Percentiles rank a stretch among this genome's conserved stretches.
Conservation (phyloP, 35 echinoderm and acorn worm genomes). For the Diadema setosum region DNA sequence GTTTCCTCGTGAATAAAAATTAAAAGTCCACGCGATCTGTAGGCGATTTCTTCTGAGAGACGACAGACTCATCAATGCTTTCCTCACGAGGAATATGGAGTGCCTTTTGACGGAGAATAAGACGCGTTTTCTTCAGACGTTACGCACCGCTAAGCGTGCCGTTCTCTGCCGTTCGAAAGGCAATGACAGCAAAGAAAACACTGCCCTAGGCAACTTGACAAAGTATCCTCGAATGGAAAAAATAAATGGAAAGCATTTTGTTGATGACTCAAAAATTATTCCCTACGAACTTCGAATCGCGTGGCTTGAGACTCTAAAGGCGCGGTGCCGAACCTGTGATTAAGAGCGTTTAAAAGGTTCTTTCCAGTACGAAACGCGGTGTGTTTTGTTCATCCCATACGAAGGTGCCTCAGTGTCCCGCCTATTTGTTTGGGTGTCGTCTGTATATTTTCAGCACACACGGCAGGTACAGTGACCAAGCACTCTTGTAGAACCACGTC, state of each 20-base stretch:
- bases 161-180: not conserved
- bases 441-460: slow-evolving; percentile 9
- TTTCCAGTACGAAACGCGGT: not conserved
- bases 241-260: not conserved
- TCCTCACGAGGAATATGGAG: not conserved
- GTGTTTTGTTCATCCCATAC: not conserved
- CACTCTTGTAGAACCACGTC: not conserved
- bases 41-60: not conserved
- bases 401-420: not conserved
- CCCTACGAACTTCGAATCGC: not conserved
- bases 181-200: no score
- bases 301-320: not conserved
- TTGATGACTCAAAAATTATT: not conserved
- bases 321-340: not conserved
- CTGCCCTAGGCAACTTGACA: no score
- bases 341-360: not conserved
- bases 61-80: not conserved
- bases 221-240: not conserved
- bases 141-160: not conserved
- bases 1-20: not conserved
- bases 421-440: slow-evolving; percentile 2
- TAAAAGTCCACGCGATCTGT: not conserved
- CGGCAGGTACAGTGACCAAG: not conserved
- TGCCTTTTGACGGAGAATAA: not conserved
- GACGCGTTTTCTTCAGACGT: not conserved